Conservation (phyloP, 2,113 vertebrate species). For the Cnemophilus loriae region DNA sequence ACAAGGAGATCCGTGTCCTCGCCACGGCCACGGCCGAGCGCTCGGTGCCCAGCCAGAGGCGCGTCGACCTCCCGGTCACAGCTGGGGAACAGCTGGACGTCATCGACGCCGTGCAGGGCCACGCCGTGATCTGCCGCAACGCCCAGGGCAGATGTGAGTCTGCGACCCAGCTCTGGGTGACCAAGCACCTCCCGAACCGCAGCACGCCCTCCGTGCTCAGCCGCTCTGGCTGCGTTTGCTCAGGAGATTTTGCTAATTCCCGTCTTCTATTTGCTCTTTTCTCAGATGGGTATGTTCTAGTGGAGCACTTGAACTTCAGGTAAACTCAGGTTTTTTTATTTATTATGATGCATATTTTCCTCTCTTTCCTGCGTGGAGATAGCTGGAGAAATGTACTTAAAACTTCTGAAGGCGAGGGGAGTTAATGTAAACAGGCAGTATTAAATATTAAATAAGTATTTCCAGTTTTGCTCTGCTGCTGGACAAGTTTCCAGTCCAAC, state of each 20-base stretch:
- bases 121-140: slow-evolving; percentile 71
- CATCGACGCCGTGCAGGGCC: slow-evolving; percentile 57
- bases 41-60: slow-evolving; percentile 43
- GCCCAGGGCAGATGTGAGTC: slow-evolving; percentile 74
- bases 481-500: neutral
- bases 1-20: slow-evolving; percentile 64
- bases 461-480: neutral
- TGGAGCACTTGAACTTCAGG: slow-evolving; percentile 74
- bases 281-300: slow-evolving; percentile 71
- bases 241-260: neutral
- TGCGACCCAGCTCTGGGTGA: neutral
- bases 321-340: slow-evolving; percentile 48
- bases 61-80: slow-evolving; percentile 54
- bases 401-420: neutral
- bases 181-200: neutral
- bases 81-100: slow-evolving; percentile 73
- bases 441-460: slow-evolving; percentile 4
- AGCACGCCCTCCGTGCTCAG: neutral
- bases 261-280: neutral
- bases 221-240: fast-evolving
- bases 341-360: neutral
- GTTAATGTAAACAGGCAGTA: neutral
- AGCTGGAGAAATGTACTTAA: neutral
- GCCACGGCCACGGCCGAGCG: slow-evolving; percentile 40
- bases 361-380: neutral